Conservation (phyloP, 2,888 invertebrate genomes). For the Copidosoma aretas region DNA sequence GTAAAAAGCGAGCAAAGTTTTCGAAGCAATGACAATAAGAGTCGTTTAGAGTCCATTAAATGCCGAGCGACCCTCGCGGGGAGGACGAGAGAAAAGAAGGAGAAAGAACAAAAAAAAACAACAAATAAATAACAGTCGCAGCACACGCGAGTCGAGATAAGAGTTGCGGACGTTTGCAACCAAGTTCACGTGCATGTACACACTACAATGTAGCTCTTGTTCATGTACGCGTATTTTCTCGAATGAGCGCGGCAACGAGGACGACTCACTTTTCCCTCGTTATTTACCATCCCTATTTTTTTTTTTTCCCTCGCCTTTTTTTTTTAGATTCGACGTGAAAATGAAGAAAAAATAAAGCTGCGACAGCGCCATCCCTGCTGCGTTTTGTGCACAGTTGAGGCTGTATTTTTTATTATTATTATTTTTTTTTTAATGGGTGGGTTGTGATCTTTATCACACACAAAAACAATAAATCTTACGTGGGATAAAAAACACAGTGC, state of each 20-base stretch:
- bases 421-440: neutral
- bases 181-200: neutral
- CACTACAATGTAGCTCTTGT: neutral
- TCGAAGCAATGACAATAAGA: slow-evolving; percentile 35
- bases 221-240: no score
- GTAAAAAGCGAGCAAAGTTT: slow-evolving; percentile 34
- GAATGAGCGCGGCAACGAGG: neutral
- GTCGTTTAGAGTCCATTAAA: slow-evolving; percentile 34
- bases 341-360: neutral
- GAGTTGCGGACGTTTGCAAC: slow-evolving; percentile 14
- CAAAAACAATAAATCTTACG: neutral
- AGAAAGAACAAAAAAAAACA: neutral
- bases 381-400: neutral
- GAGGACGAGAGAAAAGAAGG: neutral
- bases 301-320: neutral
- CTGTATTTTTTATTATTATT: no score
- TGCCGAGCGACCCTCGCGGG: neutral
- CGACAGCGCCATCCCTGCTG: slow-evolving; percentile 25
- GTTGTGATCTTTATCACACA: neutral
- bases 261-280: slow-evolving; percentile 6
- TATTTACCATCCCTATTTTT: slow-evolving; percentile 1
- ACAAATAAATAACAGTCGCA: neutral
- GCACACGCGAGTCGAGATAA: slow-evolving; percentile 17
- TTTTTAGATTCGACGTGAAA: neutral
- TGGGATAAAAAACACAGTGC: slow-evolving; percentile 13